Conservation (phyloP, 2,888 invertebrate species). For the Miltochrista miniata region DNA sequence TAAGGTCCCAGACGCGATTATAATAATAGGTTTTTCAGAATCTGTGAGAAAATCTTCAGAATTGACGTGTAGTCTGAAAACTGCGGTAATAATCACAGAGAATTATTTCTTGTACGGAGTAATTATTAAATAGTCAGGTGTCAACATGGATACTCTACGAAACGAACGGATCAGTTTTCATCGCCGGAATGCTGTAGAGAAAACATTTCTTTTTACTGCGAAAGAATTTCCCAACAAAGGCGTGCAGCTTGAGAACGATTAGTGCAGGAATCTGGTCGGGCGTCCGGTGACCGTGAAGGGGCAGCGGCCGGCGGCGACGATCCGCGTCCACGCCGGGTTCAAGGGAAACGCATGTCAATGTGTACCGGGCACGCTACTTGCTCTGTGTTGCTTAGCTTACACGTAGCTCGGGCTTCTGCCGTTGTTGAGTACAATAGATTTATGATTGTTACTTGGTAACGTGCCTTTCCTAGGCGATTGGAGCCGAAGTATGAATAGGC, state of each 20-base stretch:
- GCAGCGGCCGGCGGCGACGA: conserved; percentile 3
- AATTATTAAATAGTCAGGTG: too few relatives aligned
- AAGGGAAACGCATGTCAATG: conserved; percentile 25
- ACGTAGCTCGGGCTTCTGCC: too few relatives aligned
- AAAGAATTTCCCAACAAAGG: conserved; percentile 34
- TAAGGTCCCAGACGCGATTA: too few relatives aligned
- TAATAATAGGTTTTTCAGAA: too few relatives aligned
- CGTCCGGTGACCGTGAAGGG: conserved; percentile 36
- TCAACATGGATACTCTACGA: neutral
- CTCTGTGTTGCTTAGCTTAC: neutral
- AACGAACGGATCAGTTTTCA: conserved; percentile 8
- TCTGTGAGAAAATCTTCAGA: too few relatives aligned
- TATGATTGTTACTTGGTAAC: neutral
- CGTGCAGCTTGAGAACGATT: conserved; percentile 11
- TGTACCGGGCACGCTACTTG: neutral
- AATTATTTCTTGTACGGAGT: too few relatives aligned
- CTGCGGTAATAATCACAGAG: too few relatives aligned
- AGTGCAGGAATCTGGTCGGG: conserved; percentile 37
- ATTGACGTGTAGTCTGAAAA: too few relatives aligned
- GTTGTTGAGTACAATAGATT: neutral
- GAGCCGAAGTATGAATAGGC: too few relatives aligned
- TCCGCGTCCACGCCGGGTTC: conserved; percentile 19
- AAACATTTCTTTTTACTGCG: conserved; percentile 28
- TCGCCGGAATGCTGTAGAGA: conserved; percentile 37
- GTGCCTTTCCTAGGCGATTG: too few relatives aligned